Base-by-base conservation (phyloP, 2,113 vertebrate genomes). In the Tylochromis polylepis region DNA sequence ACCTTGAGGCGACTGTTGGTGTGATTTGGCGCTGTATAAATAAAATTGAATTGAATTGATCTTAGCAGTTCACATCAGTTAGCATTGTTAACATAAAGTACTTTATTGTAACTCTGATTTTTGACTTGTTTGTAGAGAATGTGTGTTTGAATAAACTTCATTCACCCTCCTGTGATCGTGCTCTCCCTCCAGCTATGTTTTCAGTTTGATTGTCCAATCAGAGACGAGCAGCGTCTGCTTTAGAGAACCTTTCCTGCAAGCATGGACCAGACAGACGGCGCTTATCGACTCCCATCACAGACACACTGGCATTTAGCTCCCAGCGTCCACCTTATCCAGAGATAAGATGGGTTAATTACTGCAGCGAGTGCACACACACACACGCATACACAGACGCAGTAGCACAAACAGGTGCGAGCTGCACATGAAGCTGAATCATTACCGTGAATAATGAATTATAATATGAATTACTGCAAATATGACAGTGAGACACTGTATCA, bases 281-380 rank as follows among this genome's bases (percentile, higher is more conserved):
- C 62, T 83, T 84, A 92, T 88, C 77, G 1, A 12, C 6, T 2
- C 53, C 12, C 5, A 84, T 90, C 88, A 88, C 43, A 81, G 86
- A 78, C 86, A 5, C 27, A 51, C 16, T 90, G 92, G 46, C 91
- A 92, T 92, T 91, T 90, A 70, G 57, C 58, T 84, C 22, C 3
- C 65, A 20, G 83, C 55, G 1, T 79, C 80, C 65, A 70, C 20
- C 20, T 2, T 4, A 57, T 57, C 12, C 24, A 46, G 7, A 85
- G 91, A 92, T 92, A 86, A 86, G 77, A 87, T 22, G 9, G 11
- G 38, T 12, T 87, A 75, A 89, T 92, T 89, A 88, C 59, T 67
- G 55, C 67, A 34, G 34, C 18, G 2, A 81, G 60, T 6, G 8
- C 14, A 29, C 22, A n/a, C 20, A 11, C 53, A 22, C 53, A 22